Evolutionary conservation across 2,888 invertebrate genomes (phyloP).

Genomic region (Pandemis corylana): DNA sequence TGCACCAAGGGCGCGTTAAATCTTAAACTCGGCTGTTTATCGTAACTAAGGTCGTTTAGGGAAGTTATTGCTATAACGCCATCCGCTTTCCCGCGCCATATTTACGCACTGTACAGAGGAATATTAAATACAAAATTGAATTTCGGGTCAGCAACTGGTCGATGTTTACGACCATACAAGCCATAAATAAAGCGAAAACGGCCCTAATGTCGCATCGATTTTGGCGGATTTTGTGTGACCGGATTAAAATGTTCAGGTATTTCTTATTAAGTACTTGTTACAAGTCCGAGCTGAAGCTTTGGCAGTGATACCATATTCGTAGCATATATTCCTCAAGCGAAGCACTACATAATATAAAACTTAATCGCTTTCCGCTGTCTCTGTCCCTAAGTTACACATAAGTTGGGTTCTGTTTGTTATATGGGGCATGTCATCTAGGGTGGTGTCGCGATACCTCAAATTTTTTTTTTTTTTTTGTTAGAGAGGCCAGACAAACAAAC

Average conservation of each 20-base stretch:
- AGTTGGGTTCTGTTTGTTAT: too few species aligned
- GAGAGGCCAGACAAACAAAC: too few species aligned
- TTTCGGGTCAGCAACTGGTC: slow-evolving; percentile 10
- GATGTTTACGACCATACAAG: slow-evolving; percentile 14
- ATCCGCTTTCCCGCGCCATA: slow-evolving; percentile 8
- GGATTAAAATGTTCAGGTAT: background rate
- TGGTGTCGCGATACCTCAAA: too few species aligned
- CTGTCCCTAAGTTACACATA: too few species aligned
- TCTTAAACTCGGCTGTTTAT: slow-evolving; percentile 40
- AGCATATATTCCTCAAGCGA: too few species aligned
- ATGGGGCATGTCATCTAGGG: too few species aligned
- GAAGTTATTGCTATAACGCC: slow-evolving; percentile 31
- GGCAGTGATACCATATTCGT: too few species aligned
- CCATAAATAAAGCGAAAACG: slow-evolving; percentile 25
- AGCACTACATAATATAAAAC: too few species aligned
- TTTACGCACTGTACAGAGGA: slow-evolving; percentile 31
- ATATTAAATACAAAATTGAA: slow-evolving; percentile 42
- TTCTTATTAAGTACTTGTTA: background rate
- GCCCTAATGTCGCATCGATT: slow-evolving; percentile 4
- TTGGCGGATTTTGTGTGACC: background rate
- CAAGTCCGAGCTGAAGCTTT: too few species aligned
- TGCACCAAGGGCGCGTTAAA: slow-evolving; percentile 27
- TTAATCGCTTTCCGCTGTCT: too few species aligned
- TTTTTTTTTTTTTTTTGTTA: too few species aligned
- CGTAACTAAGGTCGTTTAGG: slow-evolving; percentile 39